These are phyloP conservation scores for Rhyacophila brunnea DNA, from an alignment of 1,140 invertebrate genomes.

Conservation along the genomic window DNA sequence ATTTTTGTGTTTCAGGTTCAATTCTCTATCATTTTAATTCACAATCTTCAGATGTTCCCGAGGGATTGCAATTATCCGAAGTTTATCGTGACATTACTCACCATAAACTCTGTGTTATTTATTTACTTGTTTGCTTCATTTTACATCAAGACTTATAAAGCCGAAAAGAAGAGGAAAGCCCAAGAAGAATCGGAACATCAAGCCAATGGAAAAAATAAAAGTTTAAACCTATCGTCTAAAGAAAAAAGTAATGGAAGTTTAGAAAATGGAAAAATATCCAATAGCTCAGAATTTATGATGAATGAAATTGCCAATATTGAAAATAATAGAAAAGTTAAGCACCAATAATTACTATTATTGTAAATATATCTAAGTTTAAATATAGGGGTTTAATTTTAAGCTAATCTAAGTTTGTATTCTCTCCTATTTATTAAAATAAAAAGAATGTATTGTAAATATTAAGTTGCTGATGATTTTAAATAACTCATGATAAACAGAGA, in stretches of 20 bases:
- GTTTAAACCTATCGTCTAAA: neutral
- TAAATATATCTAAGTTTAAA: too few species aligned
- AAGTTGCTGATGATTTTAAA: too few species aligned
- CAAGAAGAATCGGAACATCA: neutral
- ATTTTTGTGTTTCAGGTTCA: constrained; percentile 62
- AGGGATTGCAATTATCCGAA: constrained; percentile 62
- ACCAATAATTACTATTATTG: neutral
- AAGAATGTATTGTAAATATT: too few species aligned
- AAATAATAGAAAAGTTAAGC: constrained; percentile 2
- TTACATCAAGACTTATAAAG: constrained; percentile 69
- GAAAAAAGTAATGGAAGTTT: neutral
- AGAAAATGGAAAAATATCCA: neutral
- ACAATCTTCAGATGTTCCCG: constrained; percentile 57
- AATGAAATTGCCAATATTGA: neutral
- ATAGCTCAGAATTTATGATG: neutral
- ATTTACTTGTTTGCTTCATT: constrained; percentile 79
- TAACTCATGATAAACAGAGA: too few species aligned
- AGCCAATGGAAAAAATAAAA: neutral
- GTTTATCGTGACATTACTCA: constrained; percentile 60
- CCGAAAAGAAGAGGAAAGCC: constrained; percentile 22
- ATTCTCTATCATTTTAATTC: constrained; percentile 69
- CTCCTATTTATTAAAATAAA: too few species aligned
- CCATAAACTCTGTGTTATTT: constrained; percentile 71
- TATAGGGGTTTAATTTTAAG: too few species aligned
- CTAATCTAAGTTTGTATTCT: too few species aligned